Evolutionary conservation across 2,888 invertebrate genomes (phyloP).

Genomic region (Linnaemya vulpina): DNA sequence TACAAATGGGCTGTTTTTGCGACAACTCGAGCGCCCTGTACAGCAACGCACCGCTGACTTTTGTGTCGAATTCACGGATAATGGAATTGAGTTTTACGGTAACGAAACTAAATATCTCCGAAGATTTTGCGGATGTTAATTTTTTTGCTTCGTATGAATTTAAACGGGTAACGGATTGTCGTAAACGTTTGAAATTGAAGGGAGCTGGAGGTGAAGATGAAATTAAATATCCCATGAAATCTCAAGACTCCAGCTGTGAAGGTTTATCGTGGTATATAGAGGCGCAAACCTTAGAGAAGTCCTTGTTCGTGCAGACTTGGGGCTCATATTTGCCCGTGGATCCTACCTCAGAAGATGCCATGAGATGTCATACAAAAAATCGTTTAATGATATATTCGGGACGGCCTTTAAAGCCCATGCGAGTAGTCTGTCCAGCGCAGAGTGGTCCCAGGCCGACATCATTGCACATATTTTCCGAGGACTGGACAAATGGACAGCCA

Average conservation of each 20-base stretch:
- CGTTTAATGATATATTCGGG: constrained; percentile 92
- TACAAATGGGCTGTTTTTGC: constrained; percentile 91
- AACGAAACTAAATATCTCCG: constrained; percentile 88
- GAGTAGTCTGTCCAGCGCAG: constrained; percentile 89
- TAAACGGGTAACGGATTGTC: constrained; percentile 86
- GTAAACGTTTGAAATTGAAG: constrained; percentile 86
- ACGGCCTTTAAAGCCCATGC: constrained; percentile 84
- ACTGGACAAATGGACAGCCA: constrained; percentile 85
- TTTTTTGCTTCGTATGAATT: constrained; percentile 90
- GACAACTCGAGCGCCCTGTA: constrained; percentile 87
- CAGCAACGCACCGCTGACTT: constrained; percentile 85
- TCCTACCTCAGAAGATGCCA: constrained; percentile 85
- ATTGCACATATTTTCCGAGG: constrained; percentile 91
- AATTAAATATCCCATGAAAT: constrained; percentile 86
- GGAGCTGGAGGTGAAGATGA: constrained; percentile 88
- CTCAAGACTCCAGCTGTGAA: constrained; percentile 83
- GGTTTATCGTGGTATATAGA: constrained; percentile 89
- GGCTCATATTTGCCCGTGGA: constrained; percentile 89
- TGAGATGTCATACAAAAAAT: constrained; percentile 90
- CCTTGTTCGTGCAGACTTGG: constrained; percentile 92
- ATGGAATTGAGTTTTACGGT: constrained; percentile 91
- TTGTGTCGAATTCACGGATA: constrained; percentile 87
- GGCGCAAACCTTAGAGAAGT: constrained; percentile 90
- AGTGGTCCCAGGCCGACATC: constrained; percentile 87
- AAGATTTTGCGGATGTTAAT: constrained; percentile 92